Evolutionary conservation across 2,888 invertebrate genomes (phyloP), one percentile per base, ranked within the genome.

Genomic region (Brenthis ino): DNA sequence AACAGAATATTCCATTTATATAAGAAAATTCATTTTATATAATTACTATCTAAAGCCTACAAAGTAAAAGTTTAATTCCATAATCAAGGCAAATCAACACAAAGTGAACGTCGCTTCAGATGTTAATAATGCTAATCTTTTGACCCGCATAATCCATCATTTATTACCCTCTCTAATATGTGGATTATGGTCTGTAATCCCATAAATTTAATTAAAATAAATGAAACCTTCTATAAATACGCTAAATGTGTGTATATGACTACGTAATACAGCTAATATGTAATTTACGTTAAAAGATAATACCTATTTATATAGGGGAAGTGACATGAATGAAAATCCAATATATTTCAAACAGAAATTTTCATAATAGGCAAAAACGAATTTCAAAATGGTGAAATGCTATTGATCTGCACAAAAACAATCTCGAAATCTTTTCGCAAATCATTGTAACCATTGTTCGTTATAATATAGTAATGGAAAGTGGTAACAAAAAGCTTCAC

Each of bases 391-490:
- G 37, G 37, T 85, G 82, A 79, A 51, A 43, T 24, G 12, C 37
- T 8, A 54, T 63, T 20, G 64, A 63, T 61, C 48, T 71, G 37
- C 72, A 84, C 86, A 87, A 83, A 91, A 89, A 88, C 83, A 87
- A 89, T 89, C 87, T 84, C 80, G 72, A 79, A 82, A 79, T 79
- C 82, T 88, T 91, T 88, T 85, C 87, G 92, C 92, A 91, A 93
- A 86, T 93, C 92, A 93, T 88, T 83, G 82, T 82, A 77, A 81
- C 86, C 86, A 89, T 93, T 93, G 92, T 92, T 43, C 37, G 85
- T 83, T 84, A 89, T 91, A 91, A 92, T 91, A 86, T 87, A 90
- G 88, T 89, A 82, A 85, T 82, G 84, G 82, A 85, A 85, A 86
- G 81, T 84, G 84, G 77, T 81, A 85, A 87, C 90, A 91, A 89